phyloP scores from a whole-genome alignment of 2,797 vertebrate genomes.

The Eupleurogrammus muticus region DNA sequence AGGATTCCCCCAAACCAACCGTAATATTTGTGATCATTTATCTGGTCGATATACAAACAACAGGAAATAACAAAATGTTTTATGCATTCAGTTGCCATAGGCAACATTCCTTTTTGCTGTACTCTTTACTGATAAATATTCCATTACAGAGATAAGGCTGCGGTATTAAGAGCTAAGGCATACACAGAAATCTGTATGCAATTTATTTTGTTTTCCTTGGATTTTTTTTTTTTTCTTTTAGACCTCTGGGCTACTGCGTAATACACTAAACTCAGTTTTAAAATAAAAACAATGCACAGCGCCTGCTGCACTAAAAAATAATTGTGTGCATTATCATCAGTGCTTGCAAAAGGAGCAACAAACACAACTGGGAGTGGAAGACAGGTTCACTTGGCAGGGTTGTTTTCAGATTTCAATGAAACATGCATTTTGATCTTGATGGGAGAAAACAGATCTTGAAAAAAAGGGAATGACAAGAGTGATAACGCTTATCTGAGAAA shows the following conservation, averaged over 20 bases:
- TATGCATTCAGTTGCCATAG: conserved; percentile 63
- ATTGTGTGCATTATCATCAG: conserved; percentile 8
- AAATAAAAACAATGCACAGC: conserved; percentile 33
- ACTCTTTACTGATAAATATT: conserved; percentile 75
- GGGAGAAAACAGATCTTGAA: conserved; percentile 63
- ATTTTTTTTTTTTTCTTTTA: conserved; percentile 4
- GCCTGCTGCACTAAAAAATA: conserved; percentile 14
- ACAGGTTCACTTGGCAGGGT: conserved; percentile 17
- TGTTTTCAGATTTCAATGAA: conserved; percentile 52
- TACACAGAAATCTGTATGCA: conserved; percentile 64
- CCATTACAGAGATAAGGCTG: conserved; percentile 77
- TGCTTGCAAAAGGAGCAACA: conserved; percentile 8
- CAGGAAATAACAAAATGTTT: conserved; percentile 63
- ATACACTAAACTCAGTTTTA: conserved; percentile 24
- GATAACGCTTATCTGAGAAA: conserved; percentile 72
- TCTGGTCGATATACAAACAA: conserved; percentile 63
- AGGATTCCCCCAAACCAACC: conserved; percentile 45
- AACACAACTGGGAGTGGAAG: conserved; percentile 10
- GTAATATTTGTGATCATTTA: conserved; percentile 61
- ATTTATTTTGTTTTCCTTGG: conserved; percentile 60
- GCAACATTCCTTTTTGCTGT: conserved; percentile 57
- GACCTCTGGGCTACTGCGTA: conserved; percentile 13
- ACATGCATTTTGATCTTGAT: conserved; percentile 62
- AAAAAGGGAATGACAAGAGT: conserved; percentile 58
- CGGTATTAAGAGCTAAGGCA: conserved; percentile 47